Evolutionary conservation across 2,888 invertebrate species (phyloP).

Genomic region (Ctenicera cuprea): DNA sequence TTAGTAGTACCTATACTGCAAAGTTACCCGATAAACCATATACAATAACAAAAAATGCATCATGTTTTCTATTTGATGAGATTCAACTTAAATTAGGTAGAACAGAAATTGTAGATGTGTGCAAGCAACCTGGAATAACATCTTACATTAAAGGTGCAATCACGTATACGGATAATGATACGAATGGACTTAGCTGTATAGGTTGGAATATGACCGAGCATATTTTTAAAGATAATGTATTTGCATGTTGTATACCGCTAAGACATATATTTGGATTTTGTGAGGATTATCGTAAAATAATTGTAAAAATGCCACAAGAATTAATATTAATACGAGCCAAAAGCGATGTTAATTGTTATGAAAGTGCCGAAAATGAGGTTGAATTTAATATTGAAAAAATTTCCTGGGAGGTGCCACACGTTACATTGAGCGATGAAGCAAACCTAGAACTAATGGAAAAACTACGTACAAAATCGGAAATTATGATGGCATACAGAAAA

Average conservation of each 20-base stretch:
- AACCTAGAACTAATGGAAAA: background rate
- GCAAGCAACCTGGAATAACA: conserved; percentile 14
- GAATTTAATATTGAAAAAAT: background rate
- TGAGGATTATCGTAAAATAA: background rate
- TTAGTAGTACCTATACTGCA: background rate
- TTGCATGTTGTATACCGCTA: too few species aligned
- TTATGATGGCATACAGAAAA: background rate
- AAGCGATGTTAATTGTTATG: conserved; percentile 3
- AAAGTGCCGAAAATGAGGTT: background rate
- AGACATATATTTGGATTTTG: conserved; percentile 1
- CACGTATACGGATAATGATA: background rate
- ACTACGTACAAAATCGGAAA: background rate
- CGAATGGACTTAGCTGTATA: background rate
- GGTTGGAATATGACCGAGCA: conserved; percentile 1
- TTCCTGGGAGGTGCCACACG: background rate
- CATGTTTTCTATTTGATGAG: conserved; percentile 6
- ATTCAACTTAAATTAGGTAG: background rate
- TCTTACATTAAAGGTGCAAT: background rate
- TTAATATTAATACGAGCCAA: conserved; percentile 5
- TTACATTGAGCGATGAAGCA: background rate
- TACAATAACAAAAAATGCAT: background rate
- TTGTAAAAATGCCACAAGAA: background rate
- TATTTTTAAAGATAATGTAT: background rate
- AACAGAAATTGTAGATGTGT: background rate
- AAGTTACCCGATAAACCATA: background rate